phyloP scores from a whole-genome alignment of 2,113 vertebrate genomes.

The Cygnus buccinator region DNA sequence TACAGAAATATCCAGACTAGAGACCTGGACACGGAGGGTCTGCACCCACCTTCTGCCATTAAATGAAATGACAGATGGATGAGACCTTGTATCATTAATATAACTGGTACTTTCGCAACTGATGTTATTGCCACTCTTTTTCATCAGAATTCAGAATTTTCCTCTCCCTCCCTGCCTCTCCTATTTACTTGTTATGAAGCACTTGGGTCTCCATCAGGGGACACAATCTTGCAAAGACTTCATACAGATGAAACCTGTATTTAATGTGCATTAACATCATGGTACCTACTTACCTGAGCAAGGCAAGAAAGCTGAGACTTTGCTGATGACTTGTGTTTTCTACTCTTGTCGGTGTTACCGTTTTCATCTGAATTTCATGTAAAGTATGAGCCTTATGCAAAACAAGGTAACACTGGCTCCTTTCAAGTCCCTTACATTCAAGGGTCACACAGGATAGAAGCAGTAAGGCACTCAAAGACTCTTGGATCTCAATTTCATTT shows the following conservation, averaged over 20 bases:
- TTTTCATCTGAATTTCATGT: neutral
- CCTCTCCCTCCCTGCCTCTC: neutral
- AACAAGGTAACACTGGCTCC: neutral
- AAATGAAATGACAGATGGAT: constrained; percentile 42
- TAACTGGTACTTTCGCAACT: neutral
- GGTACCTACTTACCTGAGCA: neutral
- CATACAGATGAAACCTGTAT: neutral
- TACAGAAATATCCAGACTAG: constrained; percentile 67
- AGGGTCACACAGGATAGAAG: neutral
- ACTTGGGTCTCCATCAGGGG: neutral
- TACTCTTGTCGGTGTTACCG: neutral
- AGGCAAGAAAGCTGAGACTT: neutral
- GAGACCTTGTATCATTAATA: neutral
- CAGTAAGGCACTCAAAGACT: neutral
- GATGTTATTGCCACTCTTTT: constrained; percentile 17
- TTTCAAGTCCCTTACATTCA: neutral
- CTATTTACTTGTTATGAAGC: neutral
- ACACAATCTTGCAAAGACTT: neutral
- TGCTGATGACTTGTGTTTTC: neutral
- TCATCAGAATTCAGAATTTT: neutral
- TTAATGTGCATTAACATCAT: neutral
- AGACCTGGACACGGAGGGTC: constrained; percentile 18
- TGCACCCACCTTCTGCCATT: neutral
- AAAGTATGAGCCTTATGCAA: neutral
- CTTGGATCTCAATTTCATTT: neutral